Evolutionary conservation across 2,888 invertebrate species (phyloP).

Genomic region (Seladonia tumulorum): DNA sequence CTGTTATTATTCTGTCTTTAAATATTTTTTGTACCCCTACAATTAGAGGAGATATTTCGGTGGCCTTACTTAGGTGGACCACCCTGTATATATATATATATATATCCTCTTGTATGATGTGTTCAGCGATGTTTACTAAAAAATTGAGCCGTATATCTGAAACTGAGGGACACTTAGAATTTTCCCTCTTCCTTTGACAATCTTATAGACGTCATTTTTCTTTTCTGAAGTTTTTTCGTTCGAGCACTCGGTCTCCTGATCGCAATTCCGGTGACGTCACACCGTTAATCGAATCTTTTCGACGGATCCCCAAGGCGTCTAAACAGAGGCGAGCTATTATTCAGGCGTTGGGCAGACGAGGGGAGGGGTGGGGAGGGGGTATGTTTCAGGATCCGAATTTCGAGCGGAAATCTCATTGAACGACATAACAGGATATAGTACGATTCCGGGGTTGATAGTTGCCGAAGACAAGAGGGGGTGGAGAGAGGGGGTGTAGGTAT

Average conservation of each 20-base stretch:
- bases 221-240: too few relatives aligned
- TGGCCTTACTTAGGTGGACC: too few relatives aligned
- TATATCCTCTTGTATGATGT: too few relatives aligned
- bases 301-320: neutral
- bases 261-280: neutral
- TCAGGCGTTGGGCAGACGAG: neutral
- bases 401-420: slow-evolving; percentile 58
- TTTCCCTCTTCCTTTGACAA: too few relatives aligned
- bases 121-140: too few relatives aligned
- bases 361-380: neutral
- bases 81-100: too few relatives aligned
- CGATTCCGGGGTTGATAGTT: slow-evolving; percentile 40
- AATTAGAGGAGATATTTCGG: too few relatives aligned
- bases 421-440: slow-evolving; percentile 47
- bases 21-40: too few relatives aligned
- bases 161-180: too few relatives aligned
- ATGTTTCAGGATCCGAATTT: slow-evolving; percentile 15
- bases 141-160: too few relatives aligned
- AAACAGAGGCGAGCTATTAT: slow-evolving; percentile 16
- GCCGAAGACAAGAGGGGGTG: slow-evolving; percentile 28
- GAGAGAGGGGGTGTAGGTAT: neutral
- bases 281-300: neutral
- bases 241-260: neutral
- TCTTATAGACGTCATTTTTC: too few relatives aligned
- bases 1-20: too few relatives aligned